Conservation (phyloP, 2,888 invertebrate genomes). For the Cheilosia urbana region DNA sequence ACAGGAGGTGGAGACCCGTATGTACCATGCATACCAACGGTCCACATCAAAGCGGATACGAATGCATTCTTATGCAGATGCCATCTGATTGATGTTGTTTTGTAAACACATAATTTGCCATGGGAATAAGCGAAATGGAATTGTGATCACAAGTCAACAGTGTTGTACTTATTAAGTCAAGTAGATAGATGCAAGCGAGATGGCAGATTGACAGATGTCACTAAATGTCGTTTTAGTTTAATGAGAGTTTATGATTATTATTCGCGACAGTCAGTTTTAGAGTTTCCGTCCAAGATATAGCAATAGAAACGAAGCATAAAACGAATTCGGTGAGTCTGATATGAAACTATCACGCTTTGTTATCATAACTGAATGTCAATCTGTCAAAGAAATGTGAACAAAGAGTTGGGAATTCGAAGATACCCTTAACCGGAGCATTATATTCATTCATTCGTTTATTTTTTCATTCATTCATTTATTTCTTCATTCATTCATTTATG, state of each 20-base stretch:
- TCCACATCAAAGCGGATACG: constrained; percentile 47
- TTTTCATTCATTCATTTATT: too few species aligned
- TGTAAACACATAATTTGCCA: constrained; percentile 48
- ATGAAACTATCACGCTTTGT: too few species aligned
- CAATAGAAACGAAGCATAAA: too few species aligned
- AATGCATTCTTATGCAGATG: constrained; percentile 50
- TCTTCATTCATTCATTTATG: too few species aligned
- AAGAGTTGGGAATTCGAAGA: too few species aligned
- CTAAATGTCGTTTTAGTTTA: constrained; percentile 14
- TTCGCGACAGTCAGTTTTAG: background rate
- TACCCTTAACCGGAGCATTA: too few species aligned
- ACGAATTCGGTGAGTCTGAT: too few species aligned
- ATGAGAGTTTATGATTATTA: constrained; percentile 29
- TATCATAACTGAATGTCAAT: too few species aligned
- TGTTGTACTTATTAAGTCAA: constrained; percentile 63
- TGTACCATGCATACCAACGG: background rate
- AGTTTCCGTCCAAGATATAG: background rate
- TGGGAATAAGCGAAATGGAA: constrained; percentile 53
- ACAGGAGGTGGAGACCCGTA: constrained; percentile 13
- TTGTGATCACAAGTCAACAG: constrained; percentile 42
- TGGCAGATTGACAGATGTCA: constrained; percentile 60
- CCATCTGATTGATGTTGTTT: constrained; percentile 63
- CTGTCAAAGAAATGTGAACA: too few species aligned
- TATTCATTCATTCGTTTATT: too few species aligned
- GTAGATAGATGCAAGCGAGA: constrained; percentile 14